Conservation (phyloP, 2,888 invertebrate genomes). For the Homarus gammarus region DNA sequence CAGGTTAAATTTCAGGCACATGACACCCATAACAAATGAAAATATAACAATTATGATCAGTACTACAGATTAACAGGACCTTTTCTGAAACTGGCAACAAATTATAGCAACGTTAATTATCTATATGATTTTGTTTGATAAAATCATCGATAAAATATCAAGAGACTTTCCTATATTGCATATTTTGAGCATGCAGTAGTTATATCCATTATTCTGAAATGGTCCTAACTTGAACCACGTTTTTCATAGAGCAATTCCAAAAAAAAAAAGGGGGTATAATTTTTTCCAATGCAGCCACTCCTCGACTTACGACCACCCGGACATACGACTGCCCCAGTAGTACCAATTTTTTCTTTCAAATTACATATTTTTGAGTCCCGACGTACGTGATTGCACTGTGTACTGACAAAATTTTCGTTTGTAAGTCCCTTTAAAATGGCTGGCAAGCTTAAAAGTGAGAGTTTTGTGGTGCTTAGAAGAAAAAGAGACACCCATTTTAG, state of each 20-base stretch:
- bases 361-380: no score
- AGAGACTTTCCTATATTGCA: neutral
- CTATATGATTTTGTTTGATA: neutral
- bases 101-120: constrained; percentile 23
- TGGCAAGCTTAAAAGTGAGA: no score
- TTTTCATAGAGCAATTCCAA: neutral
- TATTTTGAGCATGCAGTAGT: no score
- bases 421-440: no score
- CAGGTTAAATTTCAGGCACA: neutral
- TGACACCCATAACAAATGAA: neutral
- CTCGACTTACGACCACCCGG: no score
- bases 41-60: neutral
- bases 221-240: neutral
- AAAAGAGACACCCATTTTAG: no score
- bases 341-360: no score
- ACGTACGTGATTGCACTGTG: no score
- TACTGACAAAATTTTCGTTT: no score
- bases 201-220: neutral
- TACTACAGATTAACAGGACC: constrained; percentile 19
- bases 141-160: constrained; percentile 1
- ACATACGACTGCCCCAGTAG: no score
- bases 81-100: constrained; percentile 70
- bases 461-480: no score
- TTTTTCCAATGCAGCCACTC: neutral
- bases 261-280: no score